These are phyloP conservation scores for Hartigia nigra DNA, from an alignment of 2,888 invertebrate species.

Conservation along the genomic window DNA sequence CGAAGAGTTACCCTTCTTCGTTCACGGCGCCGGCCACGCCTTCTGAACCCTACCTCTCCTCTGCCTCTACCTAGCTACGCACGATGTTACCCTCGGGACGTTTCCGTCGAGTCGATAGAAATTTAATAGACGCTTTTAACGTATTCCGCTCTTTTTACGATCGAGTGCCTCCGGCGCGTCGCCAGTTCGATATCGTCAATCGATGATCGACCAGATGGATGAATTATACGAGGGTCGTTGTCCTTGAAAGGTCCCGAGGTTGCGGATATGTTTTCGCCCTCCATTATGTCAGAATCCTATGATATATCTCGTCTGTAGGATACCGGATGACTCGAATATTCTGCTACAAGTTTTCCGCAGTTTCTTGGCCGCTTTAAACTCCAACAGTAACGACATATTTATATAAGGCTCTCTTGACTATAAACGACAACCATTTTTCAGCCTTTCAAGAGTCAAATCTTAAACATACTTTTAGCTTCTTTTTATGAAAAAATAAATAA, in stretches of 20 bases:
- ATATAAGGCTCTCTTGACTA: not conserved
- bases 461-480: not conserved
- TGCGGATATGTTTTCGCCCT: not conserved
- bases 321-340: not conserved
- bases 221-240: not conserved
- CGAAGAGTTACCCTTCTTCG: conserved; percentile 39
- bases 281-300: not conserved
- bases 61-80: conserved; percentile 17
- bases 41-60: conserved; percentile 35
- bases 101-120: conserved; percentile 36
- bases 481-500: not conserved
- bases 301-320: not conserved
- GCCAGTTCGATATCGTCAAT: not conserved
- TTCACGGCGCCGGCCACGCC: conserved; percentile 43
- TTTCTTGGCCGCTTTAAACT: not conserved
- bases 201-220: not conserved
- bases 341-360: not conserved
- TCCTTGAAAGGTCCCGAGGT: not conserved
- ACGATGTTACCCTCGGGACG: conserved; percentile 21
- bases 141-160: conserved; percentile 8
- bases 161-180: not conserved
- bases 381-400: not conserved
- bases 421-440: not conserved
- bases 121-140: conserved; percentile 33
- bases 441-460: not conserved